These are phyloP conservation scores for Hippopotamyrus pictus DNA, from an alignment of 2,797 vertebrate genomes.

Conservation along the genomic window DNA sequence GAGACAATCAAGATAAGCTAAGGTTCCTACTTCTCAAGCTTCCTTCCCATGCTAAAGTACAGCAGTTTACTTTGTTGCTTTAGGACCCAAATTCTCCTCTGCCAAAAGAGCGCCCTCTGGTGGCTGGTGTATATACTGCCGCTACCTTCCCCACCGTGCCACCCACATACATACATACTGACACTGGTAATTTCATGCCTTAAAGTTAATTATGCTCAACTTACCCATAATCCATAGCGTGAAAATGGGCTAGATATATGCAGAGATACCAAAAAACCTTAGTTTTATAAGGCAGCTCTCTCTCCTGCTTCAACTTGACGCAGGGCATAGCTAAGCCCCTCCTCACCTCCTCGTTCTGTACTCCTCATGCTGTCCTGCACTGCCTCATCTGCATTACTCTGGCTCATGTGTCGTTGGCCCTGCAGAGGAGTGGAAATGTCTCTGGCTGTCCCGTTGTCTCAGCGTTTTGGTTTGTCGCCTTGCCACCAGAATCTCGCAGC, in stretches of 20 bases:
- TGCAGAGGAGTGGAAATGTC: background rate
- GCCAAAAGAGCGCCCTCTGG: background rate
- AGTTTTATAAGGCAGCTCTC: background rate
- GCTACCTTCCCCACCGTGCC: background rate
- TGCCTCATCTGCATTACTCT: background rate
- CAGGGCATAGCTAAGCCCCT: background rate
- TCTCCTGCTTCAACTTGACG: background rate
- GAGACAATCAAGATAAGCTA: background rate
- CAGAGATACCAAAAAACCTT: background rate
- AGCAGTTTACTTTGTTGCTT: background rate
- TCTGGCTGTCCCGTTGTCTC: background rate
- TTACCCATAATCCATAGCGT: background rate
- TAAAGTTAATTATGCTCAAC: background rate
- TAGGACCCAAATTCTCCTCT: background rate
- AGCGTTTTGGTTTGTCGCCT: background rate
- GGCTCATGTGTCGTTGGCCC: background rate
- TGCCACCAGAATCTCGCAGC: background rate
- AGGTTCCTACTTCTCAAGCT: background rate
- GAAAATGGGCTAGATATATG: background rate
- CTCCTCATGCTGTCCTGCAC: background rate
- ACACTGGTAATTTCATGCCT: background rate
- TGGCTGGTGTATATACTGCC: background rate
- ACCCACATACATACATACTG: background rate
- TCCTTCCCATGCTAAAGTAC: constrained; percentile 1
- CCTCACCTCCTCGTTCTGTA: background rate